phyloP scores from a whole-genome alignment of 2,797 vertebrate genomes.

The Antrozous pallidus region DNA sequence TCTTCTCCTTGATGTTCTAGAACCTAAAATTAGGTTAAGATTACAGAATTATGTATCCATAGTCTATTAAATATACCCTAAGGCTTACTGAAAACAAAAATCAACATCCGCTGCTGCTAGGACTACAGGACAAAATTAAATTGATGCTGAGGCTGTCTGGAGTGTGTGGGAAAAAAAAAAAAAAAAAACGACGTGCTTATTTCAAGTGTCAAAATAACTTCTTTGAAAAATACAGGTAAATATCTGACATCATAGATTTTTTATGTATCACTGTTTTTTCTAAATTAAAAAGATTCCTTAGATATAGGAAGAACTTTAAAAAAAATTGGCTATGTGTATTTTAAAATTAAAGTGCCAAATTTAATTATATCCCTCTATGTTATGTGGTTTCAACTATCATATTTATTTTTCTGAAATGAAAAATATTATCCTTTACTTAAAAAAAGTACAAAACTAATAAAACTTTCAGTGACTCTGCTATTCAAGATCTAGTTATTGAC shows the following conservation, averaged over 20 bases:
- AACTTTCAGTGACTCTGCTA: neutral
- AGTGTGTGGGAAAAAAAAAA: neutral
- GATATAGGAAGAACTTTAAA: neutral
- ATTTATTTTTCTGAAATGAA: constrained; percentile 9
- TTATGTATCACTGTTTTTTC: neutral
- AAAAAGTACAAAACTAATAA: neutral
- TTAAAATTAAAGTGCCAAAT: neutral
- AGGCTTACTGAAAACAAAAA: neutral
- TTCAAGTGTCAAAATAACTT: constrained; percentile 18
- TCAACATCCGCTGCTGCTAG: neutral
- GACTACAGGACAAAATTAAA: neutral
- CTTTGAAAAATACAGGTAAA: neutral
- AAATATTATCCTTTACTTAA: neutral
- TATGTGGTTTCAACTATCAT: constrained; percentile 26
- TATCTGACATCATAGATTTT: neutral
- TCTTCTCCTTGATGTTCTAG: neutral
- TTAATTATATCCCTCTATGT: neutral
- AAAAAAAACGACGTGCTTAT: neutral
- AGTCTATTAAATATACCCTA: neutral
- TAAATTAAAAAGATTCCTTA: constrained; percentile 19
- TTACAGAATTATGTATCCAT: neutral
- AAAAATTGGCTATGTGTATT: neutral
- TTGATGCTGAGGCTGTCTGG: neutral
- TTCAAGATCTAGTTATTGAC: neutral
- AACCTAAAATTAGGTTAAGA: neutral